Evolutionary conservation across 2,797 vertebrate species (phyloP).

Genomic region (Molothrus ater): DNA sequence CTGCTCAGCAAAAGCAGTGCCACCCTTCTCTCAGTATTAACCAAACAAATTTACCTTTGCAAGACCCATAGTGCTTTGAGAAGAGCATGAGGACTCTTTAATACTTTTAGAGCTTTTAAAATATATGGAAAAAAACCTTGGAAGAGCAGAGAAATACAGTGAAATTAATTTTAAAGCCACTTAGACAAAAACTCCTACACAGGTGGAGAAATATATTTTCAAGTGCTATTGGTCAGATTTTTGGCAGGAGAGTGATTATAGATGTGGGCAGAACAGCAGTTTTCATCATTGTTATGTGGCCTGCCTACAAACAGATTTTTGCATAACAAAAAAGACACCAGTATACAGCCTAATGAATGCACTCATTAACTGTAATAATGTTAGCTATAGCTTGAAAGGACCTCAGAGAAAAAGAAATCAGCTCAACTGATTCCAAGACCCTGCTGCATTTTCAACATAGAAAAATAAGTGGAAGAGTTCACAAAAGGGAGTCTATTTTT

Average conservation of each 20-base stretch:
- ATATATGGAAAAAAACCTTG: fast-evolving
- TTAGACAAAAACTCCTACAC: slow-evolving; percentile 21
- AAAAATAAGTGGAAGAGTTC: neutral
- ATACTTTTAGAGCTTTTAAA: neutral
- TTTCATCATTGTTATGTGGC: slow-evolving; percentile 68
- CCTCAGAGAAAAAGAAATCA: neutral
- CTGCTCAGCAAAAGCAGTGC: neutral
- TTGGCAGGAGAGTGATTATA: slow-evolving; percentile 58
- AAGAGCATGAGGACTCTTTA: neutral
- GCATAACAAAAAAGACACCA: slow-evolving; percentile 27
- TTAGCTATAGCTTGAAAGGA: neutral
- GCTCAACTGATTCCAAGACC: neutral
- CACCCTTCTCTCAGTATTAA: fast-evolving
- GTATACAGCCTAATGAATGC: slow-evolving; percentile 53
- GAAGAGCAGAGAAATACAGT: neutral
- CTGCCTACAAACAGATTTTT: slow-evolving; percentile 52
- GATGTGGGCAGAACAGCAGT: slow-evolving; percentile 49
- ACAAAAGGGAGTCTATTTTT: neutral
- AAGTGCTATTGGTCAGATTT: slow-evolving; percentile 55
- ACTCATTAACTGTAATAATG: slow-evolving; percentile 63
- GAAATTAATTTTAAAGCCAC: neutral
- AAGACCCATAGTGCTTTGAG: neutral
- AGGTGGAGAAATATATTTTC: neutral
- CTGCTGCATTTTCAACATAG: neutral
- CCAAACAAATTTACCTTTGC: neutral